Conservation (phyloP, 1,140 invertebrate species). For the Drosophila repletoides region DNA sequence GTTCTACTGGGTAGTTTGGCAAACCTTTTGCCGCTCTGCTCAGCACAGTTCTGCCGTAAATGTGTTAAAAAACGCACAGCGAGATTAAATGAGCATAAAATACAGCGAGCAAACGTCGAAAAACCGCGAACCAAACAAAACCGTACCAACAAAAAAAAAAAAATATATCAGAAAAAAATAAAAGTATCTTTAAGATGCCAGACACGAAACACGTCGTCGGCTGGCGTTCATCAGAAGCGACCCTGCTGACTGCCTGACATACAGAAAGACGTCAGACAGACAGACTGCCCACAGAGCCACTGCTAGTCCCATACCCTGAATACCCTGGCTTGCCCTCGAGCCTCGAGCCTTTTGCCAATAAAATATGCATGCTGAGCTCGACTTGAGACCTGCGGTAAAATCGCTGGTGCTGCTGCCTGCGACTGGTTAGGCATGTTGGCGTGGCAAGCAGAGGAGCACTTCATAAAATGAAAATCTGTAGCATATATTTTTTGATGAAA, state of each 20-base stretch:
- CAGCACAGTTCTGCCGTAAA: conserved; percentile 41
- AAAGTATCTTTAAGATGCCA: conserved; percentile 69
- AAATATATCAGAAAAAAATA: conserved; percentile 8
- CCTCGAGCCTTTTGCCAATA: conserved; percentile 56
- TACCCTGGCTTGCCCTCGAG: conserved; percentile 33
- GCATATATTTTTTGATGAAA: conserved; percentile 60
- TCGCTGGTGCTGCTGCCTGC: conserved; percentile 32
- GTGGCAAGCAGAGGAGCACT: conserved; percentile 34
- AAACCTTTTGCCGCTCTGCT: neutral
- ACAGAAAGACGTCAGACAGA: too few relatives aligned
- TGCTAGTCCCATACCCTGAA: conserved; percentile 14
- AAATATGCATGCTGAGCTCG: conserved; percentile 70
- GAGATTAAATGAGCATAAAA: conserved; percentile 79
- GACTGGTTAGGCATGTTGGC: neutral
- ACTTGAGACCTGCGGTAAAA: conserved; percentile 48
- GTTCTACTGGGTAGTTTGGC: too few relatives aligned
- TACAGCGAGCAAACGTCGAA: conserved; percentile 43
- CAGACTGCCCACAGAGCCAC: conserved; percentile 48
- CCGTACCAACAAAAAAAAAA: conserved; percentile 31
- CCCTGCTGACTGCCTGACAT: conserved; percentile 44
- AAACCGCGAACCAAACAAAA: conserved; percentile 31
- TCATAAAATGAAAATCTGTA: conserved; percentile 76
- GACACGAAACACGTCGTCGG: conserved; percentile 61
- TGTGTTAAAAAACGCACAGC: conserved; percentile 76
- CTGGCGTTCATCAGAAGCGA: conserved; percentile 63